Conservation (phyloP, 2,113 vertebrate species). For the Tetrax tetrax region DNA sequence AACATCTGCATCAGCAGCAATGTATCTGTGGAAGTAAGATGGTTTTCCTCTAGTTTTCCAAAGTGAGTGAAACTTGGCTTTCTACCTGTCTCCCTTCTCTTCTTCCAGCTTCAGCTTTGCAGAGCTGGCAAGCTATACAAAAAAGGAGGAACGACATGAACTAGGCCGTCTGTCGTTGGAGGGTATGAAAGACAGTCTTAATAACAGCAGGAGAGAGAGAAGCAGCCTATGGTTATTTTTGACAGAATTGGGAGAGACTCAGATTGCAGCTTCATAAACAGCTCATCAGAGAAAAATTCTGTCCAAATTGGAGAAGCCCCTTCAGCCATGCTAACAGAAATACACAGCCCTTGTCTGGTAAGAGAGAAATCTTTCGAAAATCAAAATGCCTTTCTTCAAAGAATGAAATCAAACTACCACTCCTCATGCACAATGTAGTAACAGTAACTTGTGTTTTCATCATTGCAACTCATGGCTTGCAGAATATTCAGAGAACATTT, state of each 20-base stretch:
- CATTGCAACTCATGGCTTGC: background rate
- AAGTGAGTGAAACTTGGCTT: constrained; percentile 1
- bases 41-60: background rate
- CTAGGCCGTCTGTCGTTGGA: constrained; percentile 60
- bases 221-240: constrained; percentile 55
- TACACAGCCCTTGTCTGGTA: background rate
- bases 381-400: constrained; percentile 7
- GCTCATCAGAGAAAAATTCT: constrained; percentile 23
- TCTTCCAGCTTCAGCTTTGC: background rate
- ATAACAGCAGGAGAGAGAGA: constrained; percentile 54
- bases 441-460: background rate
- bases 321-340: constrained; percentile 11
- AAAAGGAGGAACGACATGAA: constrained; percentile 36
- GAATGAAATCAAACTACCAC: background rate
- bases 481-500: background rate
- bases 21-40: background rate
- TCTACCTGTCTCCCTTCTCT: background rate
- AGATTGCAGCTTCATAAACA: constrained; percentile 37
- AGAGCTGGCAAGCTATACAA: background rate
- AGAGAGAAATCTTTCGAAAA: background rate
- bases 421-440: rapidly evolving
- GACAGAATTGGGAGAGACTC: constrained; percentile 48
- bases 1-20: background rate
- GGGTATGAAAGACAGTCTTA: constrained; percentile 57
- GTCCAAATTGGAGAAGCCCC: constrained; percentile 21